A percentile compares a stretch with the other conserved stretches of the same genome.
Conservation (phyloP, 2,113 vertebrate genomes). For the Ciconia boyciana region DNA sequence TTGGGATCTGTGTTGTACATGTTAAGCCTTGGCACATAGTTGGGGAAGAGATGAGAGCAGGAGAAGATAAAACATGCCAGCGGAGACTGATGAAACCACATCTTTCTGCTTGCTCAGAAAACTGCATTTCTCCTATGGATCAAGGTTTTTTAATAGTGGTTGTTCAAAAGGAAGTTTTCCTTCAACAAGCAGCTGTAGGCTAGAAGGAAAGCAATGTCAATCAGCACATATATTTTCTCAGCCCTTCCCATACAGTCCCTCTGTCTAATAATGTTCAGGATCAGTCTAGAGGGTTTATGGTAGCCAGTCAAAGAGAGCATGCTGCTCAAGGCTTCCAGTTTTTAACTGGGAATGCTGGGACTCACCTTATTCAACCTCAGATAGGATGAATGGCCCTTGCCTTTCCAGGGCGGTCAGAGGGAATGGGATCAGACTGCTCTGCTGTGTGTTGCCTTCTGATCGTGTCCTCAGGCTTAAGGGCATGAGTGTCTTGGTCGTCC, state of each 20-base stretch:
- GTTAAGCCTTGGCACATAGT: neutral
- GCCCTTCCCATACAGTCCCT: neutral
- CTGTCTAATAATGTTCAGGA: neutral
- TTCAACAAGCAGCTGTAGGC: neutral
- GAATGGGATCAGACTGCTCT: neutral
- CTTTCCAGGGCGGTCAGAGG: neutral
- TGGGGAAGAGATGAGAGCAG: neutral
- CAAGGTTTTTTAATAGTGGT: neutral
- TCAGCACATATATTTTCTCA: neutral
- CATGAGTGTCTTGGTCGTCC: neutral
- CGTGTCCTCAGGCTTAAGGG: neutral
- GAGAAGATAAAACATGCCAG: neutral
- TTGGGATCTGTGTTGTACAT: neutral
- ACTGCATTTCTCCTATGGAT: neutral
- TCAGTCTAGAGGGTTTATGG: neutral
- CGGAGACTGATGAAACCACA: neutral
- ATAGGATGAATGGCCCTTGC: accelerated
- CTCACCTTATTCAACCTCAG: neutral
- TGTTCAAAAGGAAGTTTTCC: neutral
- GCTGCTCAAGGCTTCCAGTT: neutral
- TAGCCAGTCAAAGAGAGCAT: neutral
- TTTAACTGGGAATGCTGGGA: neutral
- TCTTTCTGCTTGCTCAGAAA: conserved; percentile 2
- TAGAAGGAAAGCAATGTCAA: neutral
- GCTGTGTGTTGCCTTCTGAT: neutral